Conservation (phyloP, 2,888 invertebrate species). For the Trissolcus japonicus region DNA sequence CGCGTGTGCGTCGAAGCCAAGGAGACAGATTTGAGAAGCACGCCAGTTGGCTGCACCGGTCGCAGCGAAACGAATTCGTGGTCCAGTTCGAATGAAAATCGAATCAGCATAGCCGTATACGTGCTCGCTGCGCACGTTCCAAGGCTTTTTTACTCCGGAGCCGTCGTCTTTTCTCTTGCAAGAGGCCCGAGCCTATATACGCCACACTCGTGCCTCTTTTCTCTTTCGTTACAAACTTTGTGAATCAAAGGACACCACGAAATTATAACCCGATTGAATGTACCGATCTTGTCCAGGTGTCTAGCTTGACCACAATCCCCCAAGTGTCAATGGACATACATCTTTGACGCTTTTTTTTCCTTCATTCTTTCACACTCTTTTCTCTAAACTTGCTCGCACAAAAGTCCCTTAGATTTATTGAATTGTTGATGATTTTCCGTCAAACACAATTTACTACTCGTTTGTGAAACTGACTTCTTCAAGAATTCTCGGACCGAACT, state of each 20-base stretch:
- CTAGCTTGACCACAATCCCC: conserved; percentile 38
- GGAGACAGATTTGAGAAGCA: conserved; percentile 39
- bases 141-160: conserved; percentile 41
- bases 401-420: conserved; percentile 34
- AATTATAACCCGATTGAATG: conserved; percentile 38
- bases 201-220: conserved; percentile 14
- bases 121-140: conserved; percentile 52
- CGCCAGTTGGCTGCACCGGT: conserved; percentile 25
- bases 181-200: conserved; percentile 40
- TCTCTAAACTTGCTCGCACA: conserved; percentile 7
- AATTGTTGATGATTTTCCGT: conserved; percentile 34
- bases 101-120: conserved; percentile 52
- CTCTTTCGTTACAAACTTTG: conserved; percentile 24
- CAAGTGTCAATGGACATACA: conserved; percentile 40
- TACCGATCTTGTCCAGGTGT: conserved; percentile 43
- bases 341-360: conserved; percentile 14
- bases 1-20: conserved; percentile 28
- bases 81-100: conserved; percentile 58
- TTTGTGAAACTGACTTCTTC: conserved; percentile 30
- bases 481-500: conserved; percentile 5
- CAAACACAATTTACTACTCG: conserved; percentile 45
- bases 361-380: not conserved
- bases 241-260: conserved; percentile 18
- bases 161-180: conserved; percentile 31
- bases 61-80: conserved; percentile 55